Evolutionary conservation across 35 echinoderm and acorn worm species (phyloP), one percentile per base, ranked within the genome.

Genomic region (Hemicentrotus pulcherrimus): DNA sequence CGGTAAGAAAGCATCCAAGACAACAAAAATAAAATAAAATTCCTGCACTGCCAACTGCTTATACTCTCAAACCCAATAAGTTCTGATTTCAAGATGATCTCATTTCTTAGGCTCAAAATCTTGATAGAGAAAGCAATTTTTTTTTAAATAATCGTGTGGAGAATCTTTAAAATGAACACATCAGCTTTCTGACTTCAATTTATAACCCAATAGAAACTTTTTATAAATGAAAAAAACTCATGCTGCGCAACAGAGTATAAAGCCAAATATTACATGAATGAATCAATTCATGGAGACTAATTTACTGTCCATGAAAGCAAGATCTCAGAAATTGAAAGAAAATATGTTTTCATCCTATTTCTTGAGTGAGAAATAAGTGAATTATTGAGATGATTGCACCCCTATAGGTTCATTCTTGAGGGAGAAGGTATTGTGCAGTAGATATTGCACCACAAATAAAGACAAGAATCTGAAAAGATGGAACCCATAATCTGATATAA

Each of bases 401-500:
- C 65, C 65, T 28, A 8, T 6, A 28, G 19, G 18, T 78, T 78
- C 24, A 2, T 8, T 28, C 19, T 55, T 78, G 22, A 78, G 65
- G 65, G 65, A 78, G 24, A 78, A 55, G 15, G 50, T 15, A 55
- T 55, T 55, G 50, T 78, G 28, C 24, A 28, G 24, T 28, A n/a
- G 65, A 28, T 78, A 22, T n/a, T 55, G 10, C 0, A 78, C 5
- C 65, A 78, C 65, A 78, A 78, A 55, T 55, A 55, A 50, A 55
- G 50, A 55, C 8, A 55, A 55, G 50, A 11, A 55, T 28, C 15
- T 22, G 28, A 28, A 78, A 78, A 78, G 65, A 47, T 9, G 88
- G 32, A 90, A 47, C 18, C 12, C 32, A 90, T 90, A 90, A 90
- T 90, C n/a, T 90, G 88, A 90, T 90, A 90, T 90, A 90, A 90